These are phyloP conservation scores for Halcyon badia DNA, from an alignment of 2,797 vertebrate genomes.

Conservation along the genomic window DNA sequence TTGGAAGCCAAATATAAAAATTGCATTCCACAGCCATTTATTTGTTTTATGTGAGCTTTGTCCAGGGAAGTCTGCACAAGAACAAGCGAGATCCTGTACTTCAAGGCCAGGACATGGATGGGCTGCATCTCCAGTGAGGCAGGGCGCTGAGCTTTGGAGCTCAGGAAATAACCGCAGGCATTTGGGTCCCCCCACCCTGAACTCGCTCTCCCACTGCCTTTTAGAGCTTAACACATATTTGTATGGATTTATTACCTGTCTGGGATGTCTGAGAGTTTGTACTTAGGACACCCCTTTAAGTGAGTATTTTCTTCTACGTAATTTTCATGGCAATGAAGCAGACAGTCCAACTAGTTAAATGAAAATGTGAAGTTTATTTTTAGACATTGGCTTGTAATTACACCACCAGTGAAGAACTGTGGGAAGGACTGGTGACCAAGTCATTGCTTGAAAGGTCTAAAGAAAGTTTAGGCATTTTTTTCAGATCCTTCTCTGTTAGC, in stretches of 20 bases:
- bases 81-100: neutral
- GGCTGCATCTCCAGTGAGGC: rapidly evolving
- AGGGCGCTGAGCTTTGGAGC: neutral
- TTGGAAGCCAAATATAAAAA: neutral
- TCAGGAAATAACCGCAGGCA: neutral
- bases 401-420: neutral
- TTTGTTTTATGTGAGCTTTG: neutral
- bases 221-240: neutral
- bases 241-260: neutral
- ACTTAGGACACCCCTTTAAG: neutral
- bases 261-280: neutral
- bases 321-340: neutral
- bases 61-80: neutral
- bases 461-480: neutral
- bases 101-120: neutral
- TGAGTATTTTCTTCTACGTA: neutral
- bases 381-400: conserved; percentile 12
- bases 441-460: neutral
- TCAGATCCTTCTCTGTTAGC: conserved; percentile 31
- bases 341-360: neutral
- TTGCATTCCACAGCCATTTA: rapidly evolving
- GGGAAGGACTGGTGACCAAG: neutral
- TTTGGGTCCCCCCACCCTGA: neutral
- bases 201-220: neutral
- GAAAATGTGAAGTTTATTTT: conserved; percentile 42